Conservation (phyloP, 1,140 invertebrate genomes). For the Pentalonia nigronervosa region DNA sequence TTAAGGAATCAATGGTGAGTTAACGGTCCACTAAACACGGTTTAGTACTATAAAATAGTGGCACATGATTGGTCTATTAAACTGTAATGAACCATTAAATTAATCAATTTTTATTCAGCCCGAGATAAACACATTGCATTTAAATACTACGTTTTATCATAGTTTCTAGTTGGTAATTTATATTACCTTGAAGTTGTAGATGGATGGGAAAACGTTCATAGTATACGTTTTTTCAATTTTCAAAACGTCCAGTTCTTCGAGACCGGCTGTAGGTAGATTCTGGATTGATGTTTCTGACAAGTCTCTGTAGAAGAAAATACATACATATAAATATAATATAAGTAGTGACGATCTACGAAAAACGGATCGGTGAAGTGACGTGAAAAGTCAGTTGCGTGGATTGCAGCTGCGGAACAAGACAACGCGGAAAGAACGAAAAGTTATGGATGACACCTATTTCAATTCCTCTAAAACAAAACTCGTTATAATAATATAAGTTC, state of each 20-base stretch:
- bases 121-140: not conserved
- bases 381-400: not conserved
- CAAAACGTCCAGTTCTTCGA: slow-evolving; percentile 76
- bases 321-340: not conserved
- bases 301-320: slow-evolving; percentile 67
- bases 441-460: slow-evolving; percentile 17
- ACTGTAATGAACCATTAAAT: not conserved
- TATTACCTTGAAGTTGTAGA: slow-evolving; percentile 78
- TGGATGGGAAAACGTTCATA: slow-evolving; percentile 81
- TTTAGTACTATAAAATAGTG: too few relatives aligned
- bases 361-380: not conserved
- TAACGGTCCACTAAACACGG: not conserved
- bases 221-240: slow-evolving; percentile 75
- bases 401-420: not conserved
- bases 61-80: not conserved
- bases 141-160: not conserved
- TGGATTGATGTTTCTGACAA: slow-evolving; percentile 79
- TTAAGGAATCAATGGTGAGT: not conserved
- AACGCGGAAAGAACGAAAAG: not conserved
- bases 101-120: not conserved
- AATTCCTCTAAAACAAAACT: slow-evolving; percentile 25
- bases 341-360: not conserved
- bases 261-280: slow-evolving; percentile 75
- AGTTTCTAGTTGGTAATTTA: not conserved
- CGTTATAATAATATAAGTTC: slow-evolving; percentile 16